Base-by-base conservation (phyloP, 2,797 vertebrate genomes). In the Propithecus perrieri region DNA sequence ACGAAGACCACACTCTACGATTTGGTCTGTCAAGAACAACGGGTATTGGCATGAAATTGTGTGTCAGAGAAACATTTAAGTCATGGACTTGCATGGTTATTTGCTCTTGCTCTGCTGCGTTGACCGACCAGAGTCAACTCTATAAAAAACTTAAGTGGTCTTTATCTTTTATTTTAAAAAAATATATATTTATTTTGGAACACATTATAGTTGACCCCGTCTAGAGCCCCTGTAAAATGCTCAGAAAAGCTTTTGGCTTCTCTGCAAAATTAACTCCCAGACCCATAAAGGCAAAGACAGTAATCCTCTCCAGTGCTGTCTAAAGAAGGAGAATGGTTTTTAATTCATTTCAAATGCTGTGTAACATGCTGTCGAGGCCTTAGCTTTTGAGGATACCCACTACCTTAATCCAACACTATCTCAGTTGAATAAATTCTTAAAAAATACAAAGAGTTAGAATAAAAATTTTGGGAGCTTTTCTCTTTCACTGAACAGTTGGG, bases 401-500 rank as follows among this genome's bases (percentile, higher is more conserved):
- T 1, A 46, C 48, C 35, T 81, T 78, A 7, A 81, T 33, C 48
- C 43, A 93, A 63, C 2, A 17, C 38, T 53, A 33, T 74, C 74
- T 89, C 43, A 41, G 91, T 61, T 63, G 26, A 85, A 57, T 61
- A 41, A 69, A 24, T 67, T 55, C 67, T 93, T 76, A 0, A 88
- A 76, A 97, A 83, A 81, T n/a, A 74, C 14, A 55, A 53, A 85
- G 59, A 81, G 50, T 67, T 94, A 28, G 76, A 90, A 75, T 61
- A 59, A 80, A 96, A 94, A 85, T 2, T 26, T 80, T 94, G 90
- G 81, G 63, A 90, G 81, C 28, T 67, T 69, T 93, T 87, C 84
- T 80, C 63, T 91, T 85, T 86, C 55, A 57, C 75, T 7, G 30
- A 97, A 67, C 94, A 96, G 96, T 83, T 97, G 92, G 55, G 22